Conservation (phyloP, 2,113 vertebrate genomes). For the Chionomys nivalis region DNA sequence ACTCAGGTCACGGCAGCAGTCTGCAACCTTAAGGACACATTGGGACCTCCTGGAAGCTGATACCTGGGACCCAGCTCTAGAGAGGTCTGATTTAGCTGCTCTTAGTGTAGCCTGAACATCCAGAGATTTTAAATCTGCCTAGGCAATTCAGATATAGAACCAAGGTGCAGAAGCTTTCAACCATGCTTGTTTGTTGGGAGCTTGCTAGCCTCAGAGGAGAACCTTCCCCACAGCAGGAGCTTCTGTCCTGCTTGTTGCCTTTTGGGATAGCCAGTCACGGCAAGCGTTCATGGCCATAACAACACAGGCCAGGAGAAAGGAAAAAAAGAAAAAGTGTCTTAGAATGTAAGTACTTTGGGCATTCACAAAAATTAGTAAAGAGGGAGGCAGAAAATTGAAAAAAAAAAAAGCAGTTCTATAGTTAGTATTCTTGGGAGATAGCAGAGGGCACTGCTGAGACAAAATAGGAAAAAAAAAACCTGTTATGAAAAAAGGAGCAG, state of each 20-base stretch:
- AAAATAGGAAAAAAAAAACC: conserved; percentile 29
- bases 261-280: background rate
- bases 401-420: background rate
- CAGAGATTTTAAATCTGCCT: background rate
- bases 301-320: background rate
- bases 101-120: background rate
- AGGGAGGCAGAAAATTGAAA: background rate
- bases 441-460: background rate
- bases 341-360: conserved; percentile 12
- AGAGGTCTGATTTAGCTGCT: background rate
- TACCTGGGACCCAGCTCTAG: background rate
- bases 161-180: background rate
- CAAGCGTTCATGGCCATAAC: background rate
- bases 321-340: background rate
- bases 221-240: background rate
- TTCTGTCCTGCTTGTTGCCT: background rate
- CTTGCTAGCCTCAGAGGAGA: background rate
- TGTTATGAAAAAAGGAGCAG: conserved; percentile 43
- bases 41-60: background rate
- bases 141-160: background rate
- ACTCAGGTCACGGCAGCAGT: background rate
- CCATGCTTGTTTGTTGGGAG: background rate
- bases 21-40: background rate
- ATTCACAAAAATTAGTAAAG: background rate
- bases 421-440: conserved; percentile 66